Evolutionary conservation across 2,888 invertebrate genomes (phyloP).

Genomic region (Thecocarcelia acutangulata): DNA sequence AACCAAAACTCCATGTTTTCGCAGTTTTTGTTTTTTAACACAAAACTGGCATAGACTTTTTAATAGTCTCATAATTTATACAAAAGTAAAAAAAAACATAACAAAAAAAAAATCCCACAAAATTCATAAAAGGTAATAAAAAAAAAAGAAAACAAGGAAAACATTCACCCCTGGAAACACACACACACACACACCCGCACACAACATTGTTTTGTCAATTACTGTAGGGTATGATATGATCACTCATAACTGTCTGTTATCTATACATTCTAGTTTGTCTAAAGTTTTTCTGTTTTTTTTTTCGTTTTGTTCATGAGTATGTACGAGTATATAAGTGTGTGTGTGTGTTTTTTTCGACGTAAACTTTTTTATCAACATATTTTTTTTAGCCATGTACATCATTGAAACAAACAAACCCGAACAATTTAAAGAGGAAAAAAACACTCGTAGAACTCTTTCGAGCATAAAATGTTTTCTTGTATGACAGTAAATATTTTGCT

Average conservation of each 20-base stretch:
- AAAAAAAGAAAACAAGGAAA: not conserved
- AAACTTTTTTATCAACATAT: slow-evolving; percentile 60
- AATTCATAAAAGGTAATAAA: slow-evolving; percentile 6
- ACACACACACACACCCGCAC: not conserved
- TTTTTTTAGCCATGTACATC: slow-evolving; percentile 39
- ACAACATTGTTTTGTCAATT: slow-evolving; percentile 62
- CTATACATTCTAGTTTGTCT: slow-evolving; percentile 60
- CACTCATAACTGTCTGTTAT: slow-evolving; percentile 68
- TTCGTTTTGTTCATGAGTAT: no score
- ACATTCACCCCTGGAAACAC: not conserved
- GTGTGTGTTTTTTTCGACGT: not conserved
- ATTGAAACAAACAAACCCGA: slow-evolving; percentile 40
- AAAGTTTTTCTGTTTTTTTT: slow-evolving; percentile 49
- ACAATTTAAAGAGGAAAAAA: not conserved
- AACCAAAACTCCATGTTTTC: slow-evolving; percentile 7
- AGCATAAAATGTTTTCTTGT: slow-evolving; percentile 69
- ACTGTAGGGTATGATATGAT: slow-evolving; percentile 69
- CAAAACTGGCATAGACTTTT: slow-evolving; percentile 45
- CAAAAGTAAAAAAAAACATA: slow-evolving; percentile 7
- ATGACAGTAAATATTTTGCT: slow-evolving; percentile 69
- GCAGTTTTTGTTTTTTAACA: not conserved
- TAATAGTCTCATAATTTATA: slow-evolving; percentile 51
- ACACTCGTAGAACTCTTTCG: slow-evolving; percentile 52
- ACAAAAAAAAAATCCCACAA: slow-evolving; percentile 16
- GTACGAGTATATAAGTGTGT: no score